Conservation (phyloP, 2,797 vertebrate species). For the Fringilla coelebs region DNA sequence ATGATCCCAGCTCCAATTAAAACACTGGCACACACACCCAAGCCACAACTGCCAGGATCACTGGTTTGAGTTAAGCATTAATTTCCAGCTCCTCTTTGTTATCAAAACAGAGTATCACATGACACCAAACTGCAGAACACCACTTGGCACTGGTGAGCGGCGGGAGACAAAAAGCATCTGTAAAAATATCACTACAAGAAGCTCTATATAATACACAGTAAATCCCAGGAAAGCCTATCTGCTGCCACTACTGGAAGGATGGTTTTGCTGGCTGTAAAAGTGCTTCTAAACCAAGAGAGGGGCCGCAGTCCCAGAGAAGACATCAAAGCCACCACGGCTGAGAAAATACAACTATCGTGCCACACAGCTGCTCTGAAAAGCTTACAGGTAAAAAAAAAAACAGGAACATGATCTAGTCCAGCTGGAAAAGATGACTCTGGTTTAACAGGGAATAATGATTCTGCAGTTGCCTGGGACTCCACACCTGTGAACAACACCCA, state of each 20-base stretch:
- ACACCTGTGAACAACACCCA: not conserved
- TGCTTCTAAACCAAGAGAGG: not conserved
- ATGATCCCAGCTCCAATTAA: not conserved
- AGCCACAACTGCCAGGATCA: not conserved
- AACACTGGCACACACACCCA: not conserved
- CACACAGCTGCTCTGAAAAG: not conserved
- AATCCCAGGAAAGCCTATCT: not conserved
- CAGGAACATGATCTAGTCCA: not conserved
- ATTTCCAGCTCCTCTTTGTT: slow-evolving; percentile 25
- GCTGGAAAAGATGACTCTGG: not conserved
- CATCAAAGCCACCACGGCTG: not conserved
- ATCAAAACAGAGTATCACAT: not conserved
- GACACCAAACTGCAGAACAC: not conserved
- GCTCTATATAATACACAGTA: not conserved
- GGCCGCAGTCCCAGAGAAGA: not conserved
- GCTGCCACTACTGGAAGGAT: not conserved
- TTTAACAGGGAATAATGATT: not conserved
- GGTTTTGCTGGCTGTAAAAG: not conserved
- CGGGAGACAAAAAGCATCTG: not conserved
- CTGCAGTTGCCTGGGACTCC: not conserved
- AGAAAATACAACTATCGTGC: not conserved
- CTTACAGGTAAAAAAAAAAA: not conserved
- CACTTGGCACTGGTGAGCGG: not conserved
- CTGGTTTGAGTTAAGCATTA: not conserved
- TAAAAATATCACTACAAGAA: not conserved